phyloP scores from a whole-genome alignment of 2,888 invertebrate species.

The Macrophya alboannulata region DNA sequence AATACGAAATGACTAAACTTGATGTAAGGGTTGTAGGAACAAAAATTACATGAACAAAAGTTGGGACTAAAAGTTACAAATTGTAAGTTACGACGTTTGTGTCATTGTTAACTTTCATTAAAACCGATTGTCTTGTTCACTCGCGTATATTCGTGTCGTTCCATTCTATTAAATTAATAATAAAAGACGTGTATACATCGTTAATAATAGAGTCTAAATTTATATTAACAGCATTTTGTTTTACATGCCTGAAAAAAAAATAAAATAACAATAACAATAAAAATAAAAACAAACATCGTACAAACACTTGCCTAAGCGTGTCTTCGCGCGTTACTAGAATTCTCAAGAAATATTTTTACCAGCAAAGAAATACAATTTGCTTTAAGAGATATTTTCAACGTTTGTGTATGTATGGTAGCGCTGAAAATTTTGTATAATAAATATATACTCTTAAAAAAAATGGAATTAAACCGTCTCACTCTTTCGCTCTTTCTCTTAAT shows the following conservation, averaged over 20 bases:
- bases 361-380: neutral
- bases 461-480: neutral
- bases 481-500: neutral
- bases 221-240: conserved; percentile 20
- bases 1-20: neutral
- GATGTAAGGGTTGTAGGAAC: neutral
- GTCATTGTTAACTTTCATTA: neutral
- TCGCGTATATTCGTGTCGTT: neutral
- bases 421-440: conserved; percentile 33
- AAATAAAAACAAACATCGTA: conserved; percentile 3
- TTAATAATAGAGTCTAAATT: neutral
- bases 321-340: neutral
- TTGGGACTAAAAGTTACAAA: neutral
- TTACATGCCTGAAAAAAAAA: conserved; percentile 4
- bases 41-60: neutral
- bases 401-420: conserved; percentile 2
- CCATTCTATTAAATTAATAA: conserved; percentile 19
- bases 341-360: conserved; percentile 25
- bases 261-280: neutral
- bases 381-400: neutral
- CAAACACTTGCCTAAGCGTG: conserved; percentile 2
- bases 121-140: neutral
- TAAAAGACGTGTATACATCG: conserved; percentile 14
- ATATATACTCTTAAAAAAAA: neutral
- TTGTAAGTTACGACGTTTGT: neutral